These are phyloP conservation scores for Parazoanthus darwini DNA, from an alignment of 92 coral and sea anemone species.

Conservation along the genomic window DNA sequence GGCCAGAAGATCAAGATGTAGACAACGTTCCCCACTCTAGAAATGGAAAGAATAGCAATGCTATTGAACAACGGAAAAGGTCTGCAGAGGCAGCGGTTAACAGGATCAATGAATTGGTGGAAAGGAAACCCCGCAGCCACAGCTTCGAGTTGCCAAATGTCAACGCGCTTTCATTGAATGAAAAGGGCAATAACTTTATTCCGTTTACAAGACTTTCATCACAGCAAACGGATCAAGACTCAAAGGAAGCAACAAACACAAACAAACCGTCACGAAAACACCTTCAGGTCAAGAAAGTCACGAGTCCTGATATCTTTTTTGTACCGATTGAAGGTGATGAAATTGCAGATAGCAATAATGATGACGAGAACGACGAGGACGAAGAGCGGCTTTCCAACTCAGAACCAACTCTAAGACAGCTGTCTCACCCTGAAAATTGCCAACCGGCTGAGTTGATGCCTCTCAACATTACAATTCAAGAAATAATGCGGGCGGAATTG, in stretches of 20 bases:
- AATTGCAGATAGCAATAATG: conserved; percentile 36
- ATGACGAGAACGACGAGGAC: background rate
- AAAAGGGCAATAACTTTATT: background rate
- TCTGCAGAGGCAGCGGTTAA: background rate
- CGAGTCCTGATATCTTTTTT: conserved; percentile 70
- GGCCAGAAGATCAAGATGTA: background rate
- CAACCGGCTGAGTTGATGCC: conserved; percentile 29
- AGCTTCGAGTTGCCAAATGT: conserved; percentile 34
- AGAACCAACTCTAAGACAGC: conserved; percentile 8
- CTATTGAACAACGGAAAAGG: background rate
- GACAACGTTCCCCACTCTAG: background rate
- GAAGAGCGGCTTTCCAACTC: conserved; percentile 26
- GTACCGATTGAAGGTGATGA: conserved; percentile 71
- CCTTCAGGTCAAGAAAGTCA: conserved; percentile 54
- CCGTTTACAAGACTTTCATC: background rate
- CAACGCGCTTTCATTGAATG: background rate
- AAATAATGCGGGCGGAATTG: conserved; percentile 58
- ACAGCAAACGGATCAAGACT: background rate
- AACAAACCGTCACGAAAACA: background rate
- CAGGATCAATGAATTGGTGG: background rate
- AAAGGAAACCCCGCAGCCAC: conserved; percentile 19
- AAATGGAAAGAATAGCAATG: background rate
- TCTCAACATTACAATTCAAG: conserved; percentile 49
- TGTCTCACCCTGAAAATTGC: conserved; percentile 4
- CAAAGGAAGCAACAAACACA: background rate